phyloP scores from a whole-genome alignment of 2,113 vertebrate species.

The Antechinus stuartii region DNA sequence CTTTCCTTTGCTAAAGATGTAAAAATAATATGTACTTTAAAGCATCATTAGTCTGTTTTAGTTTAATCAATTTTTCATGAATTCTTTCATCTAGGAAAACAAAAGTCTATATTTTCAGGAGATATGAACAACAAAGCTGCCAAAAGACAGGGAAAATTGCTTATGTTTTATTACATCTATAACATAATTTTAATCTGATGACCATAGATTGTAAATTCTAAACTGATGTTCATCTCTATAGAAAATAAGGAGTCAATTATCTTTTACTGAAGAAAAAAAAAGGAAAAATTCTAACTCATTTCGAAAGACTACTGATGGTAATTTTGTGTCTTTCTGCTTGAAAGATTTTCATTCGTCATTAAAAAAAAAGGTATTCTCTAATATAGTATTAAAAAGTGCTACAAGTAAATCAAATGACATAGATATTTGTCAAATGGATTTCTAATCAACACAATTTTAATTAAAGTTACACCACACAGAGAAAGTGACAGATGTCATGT shows the following conservation, averaged over 20 bases:
- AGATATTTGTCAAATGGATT: constrained; percentile 32
- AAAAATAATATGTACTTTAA: constrained; percentile 38
- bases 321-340: constrained; percentile 34
- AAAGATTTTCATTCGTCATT: constrained; percentile 42
- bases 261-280: constrained; percentile 17
- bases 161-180: constrained; percentile 42
- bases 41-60: constrained; percentile 7
- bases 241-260: constrained; percentile 34
- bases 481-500: constrained; percentile 15
- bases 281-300: constrained; percentile 32
- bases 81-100: constrained; percentile 38
- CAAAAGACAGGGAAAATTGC: constrained; percentile 30
- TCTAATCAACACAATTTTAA: constrained; percentile 24
- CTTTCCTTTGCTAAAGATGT: background rate
- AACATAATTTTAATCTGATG: constrained; percentile 34
- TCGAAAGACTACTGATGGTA: constrained; percentile 39
- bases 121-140: constrained; percentile 27
- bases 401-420: constrained; percentile 7
- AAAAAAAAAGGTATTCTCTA: constrained; percentile 39
- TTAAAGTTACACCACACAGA: constrained; percentile 28
- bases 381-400: constrained; percentile 5
- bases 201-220: constrained; percentile 48
- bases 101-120: background rate
- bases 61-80: constrained; percentile 20
- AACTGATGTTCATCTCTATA: constrained; percentile 33